Conservation (phyloP, 1,140 invertebrate genomes). For the Brachionus koreanus region DNA sequence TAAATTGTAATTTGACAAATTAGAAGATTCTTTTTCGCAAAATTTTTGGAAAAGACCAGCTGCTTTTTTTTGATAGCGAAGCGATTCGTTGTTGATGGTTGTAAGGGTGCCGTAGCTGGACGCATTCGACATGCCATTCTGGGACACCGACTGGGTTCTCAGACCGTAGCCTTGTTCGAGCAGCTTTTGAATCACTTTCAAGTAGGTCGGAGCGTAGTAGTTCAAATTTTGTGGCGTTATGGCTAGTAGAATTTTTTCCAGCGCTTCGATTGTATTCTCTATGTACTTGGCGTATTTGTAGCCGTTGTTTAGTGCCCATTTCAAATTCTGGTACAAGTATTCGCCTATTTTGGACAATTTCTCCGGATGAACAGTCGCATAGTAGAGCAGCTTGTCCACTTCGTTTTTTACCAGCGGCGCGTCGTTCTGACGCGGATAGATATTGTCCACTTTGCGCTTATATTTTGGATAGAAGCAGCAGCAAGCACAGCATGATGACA, state of each 20-base stretch:
- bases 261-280: slow-evolving; percentile 5
- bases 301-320: not conserved
- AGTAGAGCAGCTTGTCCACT: slow-evolving; percentile 29
- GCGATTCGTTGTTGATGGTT: not conserved
- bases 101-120: not conserved
- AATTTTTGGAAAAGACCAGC: slow-evolving; percentile 27
- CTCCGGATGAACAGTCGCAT: slow-evolving; percentile 22
- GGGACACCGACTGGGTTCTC: not conserved
- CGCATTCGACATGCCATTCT: not conserved
- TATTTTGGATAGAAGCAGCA: slow-evolving; percentile 38
- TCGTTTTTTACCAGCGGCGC: slow-evolving; percentile 7
- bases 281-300: slow-evolving; percentile 20
- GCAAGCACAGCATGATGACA: slow-evolving; percentile 41
- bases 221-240: slow-evolving; percentile 28
- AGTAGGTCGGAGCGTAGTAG: slow-evolving; percentile 20
- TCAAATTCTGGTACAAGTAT: slow-evolving; percentile 40
- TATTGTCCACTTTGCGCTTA: slow-evolving; percentile 43
- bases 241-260: slow-evolving; percentile 31
- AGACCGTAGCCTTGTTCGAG: slow-evolving; percentile 1
- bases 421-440: slow-evolving; percentile 19
- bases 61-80: slow-evolving; percentile 27
- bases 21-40: slow-evolving; percentile 39
- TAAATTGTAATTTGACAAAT: slow-evolving; percentile 27
- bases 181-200: slow-evolving; percentile 29
- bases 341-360: slow-evolving; percentile 44